Evolutionary conservation across 2,888 invertebrate species (phyloP).

Genomic region (Hydraecia micacea): DNA sequence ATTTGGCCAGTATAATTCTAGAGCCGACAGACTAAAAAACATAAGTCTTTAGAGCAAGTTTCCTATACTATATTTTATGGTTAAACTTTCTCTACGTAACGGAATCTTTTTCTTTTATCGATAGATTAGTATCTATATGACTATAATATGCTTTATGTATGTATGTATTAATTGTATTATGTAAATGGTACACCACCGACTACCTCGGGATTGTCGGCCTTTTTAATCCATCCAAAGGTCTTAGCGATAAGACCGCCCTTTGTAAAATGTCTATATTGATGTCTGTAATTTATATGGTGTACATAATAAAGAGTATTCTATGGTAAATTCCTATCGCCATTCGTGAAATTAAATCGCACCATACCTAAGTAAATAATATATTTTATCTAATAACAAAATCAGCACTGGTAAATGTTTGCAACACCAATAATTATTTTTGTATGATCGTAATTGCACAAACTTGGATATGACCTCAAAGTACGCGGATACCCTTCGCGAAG

Average conservation of each 20-base stretch:
- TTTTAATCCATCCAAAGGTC: neutral
- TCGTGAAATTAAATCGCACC: neutral
- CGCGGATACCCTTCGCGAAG: constrained; percentile 45
- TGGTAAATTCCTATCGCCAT: too few species aligned
- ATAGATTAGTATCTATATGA: too few species aligned
- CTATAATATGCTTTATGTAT: too few species aligned
- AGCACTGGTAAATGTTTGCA: constrained; percentile 31
- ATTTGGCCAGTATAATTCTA: neutral
- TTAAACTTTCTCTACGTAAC: neutral
- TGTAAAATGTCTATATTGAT: neutral
- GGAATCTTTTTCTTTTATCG: neutral
- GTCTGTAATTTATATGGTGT: neutral
- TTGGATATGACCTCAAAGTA: constrained; percentile 42
- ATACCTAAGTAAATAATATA: neutral
- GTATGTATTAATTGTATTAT: neutral
- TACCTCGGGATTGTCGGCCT: neutral
- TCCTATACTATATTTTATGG: neutral
- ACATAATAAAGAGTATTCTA: neutral
- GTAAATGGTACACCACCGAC: too few species aligned
- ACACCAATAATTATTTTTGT: constrained; percentile 26
- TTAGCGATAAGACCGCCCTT: neutral
- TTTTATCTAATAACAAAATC: constrained; percentile 38
- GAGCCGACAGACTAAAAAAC: neutral
- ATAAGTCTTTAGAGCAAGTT: neutral
- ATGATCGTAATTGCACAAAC: constrained; percentile 24